A percentile compares a stretch with the other conserved stretches of the same genome.
phyloP scores from a whole-genome alignment of 2,888 invertebrate species.

The Chesias legatella region DNA sequence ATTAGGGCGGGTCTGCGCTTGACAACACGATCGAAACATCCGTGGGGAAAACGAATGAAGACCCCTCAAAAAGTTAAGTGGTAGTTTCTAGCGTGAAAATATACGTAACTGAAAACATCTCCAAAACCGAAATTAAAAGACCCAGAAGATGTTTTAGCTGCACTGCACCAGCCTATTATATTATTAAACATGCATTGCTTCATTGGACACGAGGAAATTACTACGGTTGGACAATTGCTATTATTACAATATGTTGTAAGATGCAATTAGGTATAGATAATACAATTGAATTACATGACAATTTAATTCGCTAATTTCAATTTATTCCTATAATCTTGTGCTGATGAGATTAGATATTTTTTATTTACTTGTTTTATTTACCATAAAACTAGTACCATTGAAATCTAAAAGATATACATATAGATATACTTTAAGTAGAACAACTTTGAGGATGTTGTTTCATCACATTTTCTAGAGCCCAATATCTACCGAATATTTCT shows the following conservation, averaged over 20 bases:
- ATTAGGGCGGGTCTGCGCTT: no score
- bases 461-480: no score
- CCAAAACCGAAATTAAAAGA: no score
- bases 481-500: no score
- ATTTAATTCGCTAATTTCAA: conserved; percentile 11
- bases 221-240: conserved; percentile 12
- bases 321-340: conserved; percentile 13
- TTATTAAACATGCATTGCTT: conserved; percentile 24
- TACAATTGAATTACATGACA: conserved; percentile 19
- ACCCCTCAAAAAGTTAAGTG: no score
- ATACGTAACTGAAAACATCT: no score
- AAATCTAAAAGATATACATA: neutral
- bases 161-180: conserved; percentile 25
- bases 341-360: conserved; percentile 10
- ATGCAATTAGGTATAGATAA: conserved; percentile 17
- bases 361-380: conserved; percentile 10
- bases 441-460: no score
- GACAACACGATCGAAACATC: no score
- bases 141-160: neutral
- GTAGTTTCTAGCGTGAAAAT: no score
- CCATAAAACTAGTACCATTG: no score
- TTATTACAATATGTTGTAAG: conserved; percentile 15
- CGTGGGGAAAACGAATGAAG: no score
- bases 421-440: no score
- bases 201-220: conserved; percentile 21